phyloP scores from a whole-genome alignment of 2,797 vertebrate genomes.

The Trematomus bernacchii region DNA sequence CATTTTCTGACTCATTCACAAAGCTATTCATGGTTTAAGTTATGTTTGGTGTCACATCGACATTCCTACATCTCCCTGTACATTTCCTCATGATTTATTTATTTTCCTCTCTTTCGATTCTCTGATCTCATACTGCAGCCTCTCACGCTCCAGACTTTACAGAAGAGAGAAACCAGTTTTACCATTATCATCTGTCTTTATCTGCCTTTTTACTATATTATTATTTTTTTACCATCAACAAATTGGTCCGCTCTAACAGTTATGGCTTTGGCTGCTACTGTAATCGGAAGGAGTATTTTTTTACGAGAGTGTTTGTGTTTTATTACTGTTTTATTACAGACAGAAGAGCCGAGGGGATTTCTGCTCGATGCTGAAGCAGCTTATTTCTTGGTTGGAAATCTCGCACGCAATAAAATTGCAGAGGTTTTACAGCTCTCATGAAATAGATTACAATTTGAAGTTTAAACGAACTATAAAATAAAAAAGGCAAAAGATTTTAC shows the following conservation, averaged over 20 bases:
- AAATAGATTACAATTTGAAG: slow-evolving; percentile 30
- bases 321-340: slow-evolving; percentile 68
- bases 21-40: slow-evolving; percentile 3
- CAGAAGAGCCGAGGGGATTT: slow-evolving; percentile 45
- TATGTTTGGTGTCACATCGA: slow-evolving; percentile 31
- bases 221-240: slow-evolving; percentile 31
- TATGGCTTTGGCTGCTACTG: slow-evolving; percentile 43
- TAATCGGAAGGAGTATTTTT: slow-evolving; percentile 59
- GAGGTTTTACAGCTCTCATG: slow-evolving; percentile 30
- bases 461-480: slow-evolving; percentile 35
- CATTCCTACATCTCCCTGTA: slow-evolving; percentile 55
- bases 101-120: slow-evolving; percentile 27
- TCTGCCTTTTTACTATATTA: slow-evolving; percentile 29
- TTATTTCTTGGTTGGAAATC: slow-evolving; percentile 45
- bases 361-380: slow-evolving; percentile 34
- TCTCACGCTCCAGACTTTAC: slow-evolving; percentile 18
- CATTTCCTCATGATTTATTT: slow-evolving; percentile 66
- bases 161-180: slow-evolving; percentile 14
- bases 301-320: slow-evolving; percentile 49
- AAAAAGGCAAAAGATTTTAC: not conserved
- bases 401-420: slow-evolving; percentile 43
- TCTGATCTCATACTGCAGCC: slow-evolving; percentile 25
- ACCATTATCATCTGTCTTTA: slow-evolving; percentile 54
- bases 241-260: slow-evolving; percentile 38
- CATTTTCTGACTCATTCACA: slow-evolving; percentile 17